Conservation (phyloP, 35 echinoderm and acorn worm species). For the Ophiothrix spiculata region DNA sequence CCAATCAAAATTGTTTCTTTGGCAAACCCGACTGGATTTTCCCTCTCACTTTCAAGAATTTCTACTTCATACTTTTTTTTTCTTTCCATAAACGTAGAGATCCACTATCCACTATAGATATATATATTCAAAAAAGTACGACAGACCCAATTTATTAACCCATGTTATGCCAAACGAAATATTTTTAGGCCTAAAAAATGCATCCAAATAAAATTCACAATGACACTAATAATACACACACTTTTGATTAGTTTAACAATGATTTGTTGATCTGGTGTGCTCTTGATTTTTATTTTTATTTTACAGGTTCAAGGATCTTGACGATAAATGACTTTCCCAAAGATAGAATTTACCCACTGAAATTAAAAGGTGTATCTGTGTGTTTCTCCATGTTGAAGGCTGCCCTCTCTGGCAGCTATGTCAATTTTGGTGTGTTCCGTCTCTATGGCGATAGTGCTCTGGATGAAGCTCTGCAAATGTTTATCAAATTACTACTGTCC, state of each 20-base stretch:
- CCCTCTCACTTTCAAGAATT: too few relatives aligned
- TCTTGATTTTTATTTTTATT: background rate
- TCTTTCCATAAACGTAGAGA: too few relatives aligned
- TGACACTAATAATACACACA: background rate
- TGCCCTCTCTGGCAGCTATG: conserved; percentile 90
- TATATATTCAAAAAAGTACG: too few relatives aligned
- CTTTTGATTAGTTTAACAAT: background rate
- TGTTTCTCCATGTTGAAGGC: conserved; percentile 95
- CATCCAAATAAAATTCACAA: background rate
- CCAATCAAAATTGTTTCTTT: too few relatives aligned
- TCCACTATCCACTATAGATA: too few relatives aligned
- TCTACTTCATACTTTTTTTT: too few relatives aligned
- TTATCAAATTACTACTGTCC: conserved; percentile 81
- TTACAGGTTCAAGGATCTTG: conserved; percentile 78
- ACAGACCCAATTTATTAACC: too few relatives aligned
- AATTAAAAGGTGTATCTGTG: conserved; percentile 90
- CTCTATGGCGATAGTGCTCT: conserved; percentile 84
- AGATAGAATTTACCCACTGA: conserved; percentile 92
- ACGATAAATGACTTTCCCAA: conserved; percentile 91
- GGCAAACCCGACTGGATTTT: too few relatives aligned
- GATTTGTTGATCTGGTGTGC: background rate
- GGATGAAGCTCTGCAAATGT: conserved; percentile 77
- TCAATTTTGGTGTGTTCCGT: conserved; percentile 93
- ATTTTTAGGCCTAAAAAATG: too few relatives aligned
- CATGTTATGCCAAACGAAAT: too few relatives aligned